A percentile compares a stretch with the other conserved stretches of the same genome.
These are phyloP conservation scores for Pampusana beccarii DNA, from an alignment of 2,113 vertebrate genomes.

Conservation along the genomic window DNA sequence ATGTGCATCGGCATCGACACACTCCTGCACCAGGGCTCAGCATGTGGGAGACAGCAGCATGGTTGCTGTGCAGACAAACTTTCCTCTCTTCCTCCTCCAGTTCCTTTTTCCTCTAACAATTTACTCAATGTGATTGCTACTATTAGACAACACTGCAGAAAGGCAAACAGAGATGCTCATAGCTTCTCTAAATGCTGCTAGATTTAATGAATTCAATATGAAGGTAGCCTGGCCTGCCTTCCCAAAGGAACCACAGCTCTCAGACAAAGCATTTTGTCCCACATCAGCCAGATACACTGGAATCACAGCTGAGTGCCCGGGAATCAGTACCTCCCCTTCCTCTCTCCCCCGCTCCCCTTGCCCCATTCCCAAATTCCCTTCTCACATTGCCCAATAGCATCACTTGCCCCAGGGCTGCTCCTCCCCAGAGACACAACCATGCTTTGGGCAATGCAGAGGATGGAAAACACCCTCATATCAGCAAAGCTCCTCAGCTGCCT, in stretches of 20 bases:
- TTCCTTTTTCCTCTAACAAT: background rate
- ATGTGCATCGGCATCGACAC: background rate
- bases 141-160: background rate
- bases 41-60: accelerated
- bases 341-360: too few relatives aligned
- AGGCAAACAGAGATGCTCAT: background rate
- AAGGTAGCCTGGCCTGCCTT: background rate
- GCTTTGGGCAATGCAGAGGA: background rate
- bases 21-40: background rate
- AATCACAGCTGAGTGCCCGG: background rate
- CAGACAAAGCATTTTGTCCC: background rate
- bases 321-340: background rate
- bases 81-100: background rate
- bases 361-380: background rate
- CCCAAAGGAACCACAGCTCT: background rate
- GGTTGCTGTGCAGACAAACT: accelerated
- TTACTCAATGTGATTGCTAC: accelerated
- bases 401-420: accelerated
- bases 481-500: background rate
- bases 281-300: background rate
- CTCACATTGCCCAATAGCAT: accelerated
- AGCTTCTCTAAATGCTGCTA: background rate
- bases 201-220: conserved; percentile 10
- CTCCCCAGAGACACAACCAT: accelerated
- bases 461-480: background rate